Conservation (phyloP, 1,140 invertebrate genomes). For the Galleria mellonella region DNA sequence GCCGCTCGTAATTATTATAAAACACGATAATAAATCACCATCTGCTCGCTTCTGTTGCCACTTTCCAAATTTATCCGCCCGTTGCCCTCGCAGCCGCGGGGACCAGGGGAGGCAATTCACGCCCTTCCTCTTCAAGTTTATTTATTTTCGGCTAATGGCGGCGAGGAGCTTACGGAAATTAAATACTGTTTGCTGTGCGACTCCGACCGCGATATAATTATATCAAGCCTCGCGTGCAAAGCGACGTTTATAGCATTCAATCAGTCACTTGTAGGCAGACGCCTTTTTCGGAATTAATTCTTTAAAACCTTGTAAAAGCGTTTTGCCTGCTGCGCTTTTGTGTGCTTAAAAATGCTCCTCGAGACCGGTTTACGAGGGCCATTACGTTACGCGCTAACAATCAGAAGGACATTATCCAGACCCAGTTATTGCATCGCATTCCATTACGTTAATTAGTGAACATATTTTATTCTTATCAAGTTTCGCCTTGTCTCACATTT, state of each 20-base stretch:
- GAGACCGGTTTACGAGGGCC: constrained; percentile 20
- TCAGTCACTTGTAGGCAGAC: constrained; percentile 3
- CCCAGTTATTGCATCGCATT: constrained; percentile 10
- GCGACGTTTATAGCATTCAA: constrained; percentile 18
- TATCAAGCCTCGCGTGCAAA: constrained; percentile 7
- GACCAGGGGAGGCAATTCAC: constrained; percentile 35
- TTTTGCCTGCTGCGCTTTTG: constrained; percentile 12
- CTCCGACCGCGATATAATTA: constrained; percentile 30
- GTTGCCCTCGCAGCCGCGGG: constrained; percentile 10
- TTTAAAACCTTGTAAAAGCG: constrained; percentile 3
- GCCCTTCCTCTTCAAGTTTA: constrained; percentile 41
- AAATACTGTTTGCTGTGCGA: constrained; percentile 36
- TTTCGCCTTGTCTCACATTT: constrained; percentile 18
- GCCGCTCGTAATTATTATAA: constrained; percentile 59
- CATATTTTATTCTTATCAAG: constrained; percentile 15
- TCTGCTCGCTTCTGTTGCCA: constrained; percentile 54
- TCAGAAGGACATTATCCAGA: constrained; percentile 12
- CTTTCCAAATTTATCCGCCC: constrained; percentile 56
- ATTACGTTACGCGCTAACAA: constrained; percentile 16
- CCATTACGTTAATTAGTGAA: constrained; percentile 22
- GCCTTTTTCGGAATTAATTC: constrained; percentile 9
- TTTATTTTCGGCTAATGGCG: constrained; percentile 54
- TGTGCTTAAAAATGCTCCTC: constrained; percentile 14
- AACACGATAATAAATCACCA: constrained; percentile 68
- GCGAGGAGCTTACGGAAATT: constrained; percentile 48